Evolutionary conservation across 35 echinoderm and acorn worm species (phyloP).

Genomic region (Acanthaster planci): DNA sequence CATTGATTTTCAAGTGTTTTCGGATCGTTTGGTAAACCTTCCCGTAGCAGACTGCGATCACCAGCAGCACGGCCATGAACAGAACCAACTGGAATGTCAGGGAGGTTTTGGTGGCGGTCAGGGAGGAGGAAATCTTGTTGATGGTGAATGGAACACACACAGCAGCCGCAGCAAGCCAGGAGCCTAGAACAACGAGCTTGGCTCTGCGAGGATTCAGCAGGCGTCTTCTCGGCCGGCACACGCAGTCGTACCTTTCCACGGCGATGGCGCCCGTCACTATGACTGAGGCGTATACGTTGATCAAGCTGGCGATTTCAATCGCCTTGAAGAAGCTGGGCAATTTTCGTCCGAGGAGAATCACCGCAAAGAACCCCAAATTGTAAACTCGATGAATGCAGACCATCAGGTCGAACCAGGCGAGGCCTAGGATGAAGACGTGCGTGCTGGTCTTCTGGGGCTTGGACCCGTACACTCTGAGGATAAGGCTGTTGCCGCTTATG

Average conservation of each 20-base stretch:
- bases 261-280: constrained; percentile 16
- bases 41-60: neutral
- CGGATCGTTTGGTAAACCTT: constrained; percentile 13
- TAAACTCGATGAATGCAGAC: neutral
- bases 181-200: neutral
- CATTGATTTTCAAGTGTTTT: constrained; percentile 8
- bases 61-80: neutral
- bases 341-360: neutral
- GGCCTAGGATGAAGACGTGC: neutral
- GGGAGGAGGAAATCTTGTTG: neutral
- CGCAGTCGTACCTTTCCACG: constrained; percentile 11
- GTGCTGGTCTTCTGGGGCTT: constrained; percentile 11
- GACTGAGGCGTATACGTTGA: neutral
- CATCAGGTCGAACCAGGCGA: neutral
- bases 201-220: neutral
- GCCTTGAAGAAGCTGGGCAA: neutral
- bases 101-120: neutral
- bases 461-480: neutral
- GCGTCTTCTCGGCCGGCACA: constrained; percentile 9
- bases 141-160: neutral
- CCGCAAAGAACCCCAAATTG: neutral
- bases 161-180: neutral
- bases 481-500: constrained; percentile 4
- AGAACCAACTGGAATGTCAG: neutral
- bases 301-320: neutral